phyloP scores from a whole-genome alignment of 2,113 vertebrate genomes.

The Butorides virescens region DNA sequence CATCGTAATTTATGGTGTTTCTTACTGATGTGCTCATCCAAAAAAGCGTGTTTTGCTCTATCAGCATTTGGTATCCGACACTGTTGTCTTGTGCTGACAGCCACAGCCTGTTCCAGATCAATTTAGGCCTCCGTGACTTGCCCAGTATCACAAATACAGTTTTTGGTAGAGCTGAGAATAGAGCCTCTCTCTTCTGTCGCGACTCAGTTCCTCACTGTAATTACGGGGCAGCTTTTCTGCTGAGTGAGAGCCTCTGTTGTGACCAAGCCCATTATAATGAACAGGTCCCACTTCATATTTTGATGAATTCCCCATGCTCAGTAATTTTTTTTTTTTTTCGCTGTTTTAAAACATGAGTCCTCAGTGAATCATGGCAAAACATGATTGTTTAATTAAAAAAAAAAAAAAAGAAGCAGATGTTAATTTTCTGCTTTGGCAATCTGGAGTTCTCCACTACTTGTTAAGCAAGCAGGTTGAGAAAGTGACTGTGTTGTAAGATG shows the following conservation, averaged over 20 bases:
- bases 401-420: not conserved
- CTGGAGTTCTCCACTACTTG: not conserved
- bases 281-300: not conserved
- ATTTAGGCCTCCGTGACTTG: not conserved
- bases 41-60: not conserved
- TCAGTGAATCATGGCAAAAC: not conserved
- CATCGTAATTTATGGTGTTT: not conserved
- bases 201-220: not conserved
- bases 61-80: not conserved
- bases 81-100: not conserved
- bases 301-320: not conserved
- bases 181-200: not conserved
- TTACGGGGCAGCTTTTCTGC: not conserved
- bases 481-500: not conserved
- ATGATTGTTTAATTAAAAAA: not conserved
- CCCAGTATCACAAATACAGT: not conserved
- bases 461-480: slow-evolving; percentile 14
- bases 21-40: not conserved
- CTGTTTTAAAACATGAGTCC: not conserved
- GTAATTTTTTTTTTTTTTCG: not conserved
- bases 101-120: not conserved
- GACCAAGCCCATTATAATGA: not conserved
- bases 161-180: slow-evolving; percentile 18
- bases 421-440: not conserved
- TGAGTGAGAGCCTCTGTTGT: not conserved